Conservation (phyloP, 2,797 vertebrate genomes). For the Thamnophis elegans region DNA sequence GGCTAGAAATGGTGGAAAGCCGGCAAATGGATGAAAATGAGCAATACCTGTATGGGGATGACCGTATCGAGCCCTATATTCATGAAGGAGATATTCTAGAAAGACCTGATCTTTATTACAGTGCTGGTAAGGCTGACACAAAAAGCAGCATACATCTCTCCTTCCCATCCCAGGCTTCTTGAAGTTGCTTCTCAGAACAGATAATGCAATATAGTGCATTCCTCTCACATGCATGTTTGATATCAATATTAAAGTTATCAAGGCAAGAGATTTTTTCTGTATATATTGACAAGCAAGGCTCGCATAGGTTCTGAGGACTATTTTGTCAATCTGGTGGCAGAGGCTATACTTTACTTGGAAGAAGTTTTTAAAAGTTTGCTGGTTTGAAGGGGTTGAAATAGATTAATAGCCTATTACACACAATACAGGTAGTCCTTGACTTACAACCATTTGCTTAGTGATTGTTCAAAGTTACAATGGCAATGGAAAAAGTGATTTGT, state of each 20-base stretch:
- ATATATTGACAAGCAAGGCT: neutral
- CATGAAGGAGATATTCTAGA: slow-evolving; percentile 84
- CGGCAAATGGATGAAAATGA: slow-evolving; percentile 83
- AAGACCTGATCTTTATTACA: slow-evolving; percentile 86
- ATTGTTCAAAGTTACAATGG: neutral
- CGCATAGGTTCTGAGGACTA: neutral
- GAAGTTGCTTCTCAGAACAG: neutral
- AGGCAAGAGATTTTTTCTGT: neutral
- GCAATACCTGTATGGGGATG: slow-evolving; percentile 81
- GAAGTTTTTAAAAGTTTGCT: neutral
- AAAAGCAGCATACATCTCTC: neutral
- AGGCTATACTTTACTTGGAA: neutral
- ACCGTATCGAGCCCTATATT: slow-evolving; percentile 81
- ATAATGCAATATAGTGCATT: neutral
- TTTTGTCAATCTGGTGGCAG: neutral
- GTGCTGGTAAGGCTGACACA: slow-evolving; percentile 71
- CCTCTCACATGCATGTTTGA: neutral
- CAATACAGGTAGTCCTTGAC: neutral
- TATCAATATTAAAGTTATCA: neutral
- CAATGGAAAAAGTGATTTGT: neutral
- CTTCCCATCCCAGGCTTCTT: neutral
- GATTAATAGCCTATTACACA: neutral
- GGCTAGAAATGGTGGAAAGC: slow-evolving; percentile 94
- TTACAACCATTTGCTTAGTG: neutral
- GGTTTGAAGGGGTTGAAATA: neutral